phyloP scores from a whole-genome alignment of 2,888 invertebrate genomes.

The Megastigmus dorsalis region DNA sequence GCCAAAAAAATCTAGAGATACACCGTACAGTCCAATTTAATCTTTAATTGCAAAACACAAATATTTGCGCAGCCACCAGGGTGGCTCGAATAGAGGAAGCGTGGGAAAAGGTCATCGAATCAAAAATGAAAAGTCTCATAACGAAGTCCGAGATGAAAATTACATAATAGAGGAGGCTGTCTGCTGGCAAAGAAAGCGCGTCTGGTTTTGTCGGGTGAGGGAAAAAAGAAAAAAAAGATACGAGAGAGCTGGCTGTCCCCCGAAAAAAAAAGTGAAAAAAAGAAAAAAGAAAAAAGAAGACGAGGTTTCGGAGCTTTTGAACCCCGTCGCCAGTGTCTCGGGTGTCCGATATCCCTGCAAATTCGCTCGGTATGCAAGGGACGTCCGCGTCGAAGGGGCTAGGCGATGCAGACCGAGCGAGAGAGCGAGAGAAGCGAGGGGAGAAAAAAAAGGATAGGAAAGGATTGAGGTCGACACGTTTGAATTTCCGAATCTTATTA shows the following conservation, averaged over 20 bases:
- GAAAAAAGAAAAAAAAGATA: neutral
- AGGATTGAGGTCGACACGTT: conserved; percentile 45
- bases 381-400: neutral
- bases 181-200: neutral
- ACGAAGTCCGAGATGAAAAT: conserved; percentile 28
- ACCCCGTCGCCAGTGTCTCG: too few species aligned
- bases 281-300: neutral
- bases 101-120: neutral
- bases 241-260: neutral
- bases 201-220: neutral
- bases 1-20: neutral
- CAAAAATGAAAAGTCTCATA: conserved; percentile 13
- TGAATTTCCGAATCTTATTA: conserved; percentile 54
- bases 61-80: conserved; percentile 13
- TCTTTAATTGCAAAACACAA: conserved; percentile 1
- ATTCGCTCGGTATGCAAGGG: conserved; percentile 18
- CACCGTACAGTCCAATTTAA: neutral
- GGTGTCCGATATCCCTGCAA: too few species aligned
- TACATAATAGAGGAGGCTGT: conserved; percentile 22
- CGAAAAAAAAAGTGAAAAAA: neutral
- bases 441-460: conserved; percentile 30
- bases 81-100: neutral
- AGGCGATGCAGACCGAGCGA: too few species aligned
- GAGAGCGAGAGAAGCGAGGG: too few species aligned
- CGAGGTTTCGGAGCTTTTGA: too few species aligned